phyloP scores from a whole-genome alignment of 2,113 vertebrate genomes.

The Pyxicephalus adspersus region DNA sequence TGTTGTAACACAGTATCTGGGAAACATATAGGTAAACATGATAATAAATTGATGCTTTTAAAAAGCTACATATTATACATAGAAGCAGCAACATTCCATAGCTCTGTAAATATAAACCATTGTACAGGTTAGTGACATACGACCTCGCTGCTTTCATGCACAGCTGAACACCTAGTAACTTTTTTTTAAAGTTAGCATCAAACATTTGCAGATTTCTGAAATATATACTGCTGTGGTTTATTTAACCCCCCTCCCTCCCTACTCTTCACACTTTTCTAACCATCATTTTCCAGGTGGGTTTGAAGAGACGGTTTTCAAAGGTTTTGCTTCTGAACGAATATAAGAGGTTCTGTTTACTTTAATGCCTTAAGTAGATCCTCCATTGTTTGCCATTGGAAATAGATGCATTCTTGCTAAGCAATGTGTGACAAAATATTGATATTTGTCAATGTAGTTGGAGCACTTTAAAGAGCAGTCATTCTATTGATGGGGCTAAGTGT shows the following conservation, averaged over 20 bases:
- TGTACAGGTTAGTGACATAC: neutral
- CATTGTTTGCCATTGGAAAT: conserved; percentile 35
- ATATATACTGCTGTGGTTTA: neutral
- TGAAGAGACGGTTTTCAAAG: conserved; percentile 1
- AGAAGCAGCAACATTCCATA: too few species aligned
- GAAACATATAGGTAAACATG: too few species aligned
- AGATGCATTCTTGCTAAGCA: conserved; percentile 38
- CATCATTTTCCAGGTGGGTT: conserved; percentile 26
- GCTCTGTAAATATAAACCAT: too few species aligned
- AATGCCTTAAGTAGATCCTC: conserved; percentile 6
- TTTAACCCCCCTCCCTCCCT: neutral
- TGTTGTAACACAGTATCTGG: too few species aligned
- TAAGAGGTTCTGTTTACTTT: conserved; percentile 38
- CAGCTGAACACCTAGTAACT: neutral
- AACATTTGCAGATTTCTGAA: neutral
- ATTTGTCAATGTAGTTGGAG: conserved; percentile 26
- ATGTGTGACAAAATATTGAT: conserved; percentile 54
- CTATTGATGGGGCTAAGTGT: conserved; percentile 16
- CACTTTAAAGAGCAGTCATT: conserved; percentile 19
- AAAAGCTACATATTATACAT: too few species aligned
- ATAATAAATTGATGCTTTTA: too few species aligned
- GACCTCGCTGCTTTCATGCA: neutral
- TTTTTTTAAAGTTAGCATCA: neutral
- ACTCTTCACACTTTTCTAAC: neutral
- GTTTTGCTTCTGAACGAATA: conserved; percentile 6